These are phyloP conservation scores for Sycophila sp. DNA, from an alignment of 1,140 invertebrate genomes.

Conservation along the genomic window DNA sequence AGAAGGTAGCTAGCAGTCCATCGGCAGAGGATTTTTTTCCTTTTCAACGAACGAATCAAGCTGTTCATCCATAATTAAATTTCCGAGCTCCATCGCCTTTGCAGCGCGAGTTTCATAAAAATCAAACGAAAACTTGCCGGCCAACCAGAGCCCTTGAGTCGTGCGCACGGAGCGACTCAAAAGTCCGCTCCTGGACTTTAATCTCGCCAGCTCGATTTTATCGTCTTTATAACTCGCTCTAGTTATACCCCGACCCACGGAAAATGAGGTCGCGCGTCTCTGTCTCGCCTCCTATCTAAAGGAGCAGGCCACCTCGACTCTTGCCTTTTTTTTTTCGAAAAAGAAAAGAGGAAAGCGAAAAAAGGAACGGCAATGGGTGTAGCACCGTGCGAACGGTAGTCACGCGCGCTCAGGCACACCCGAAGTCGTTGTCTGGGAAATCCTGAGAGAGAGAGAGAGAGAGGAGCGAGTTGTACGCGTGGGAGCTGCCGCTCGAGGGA, in stretches of 20 bases:
- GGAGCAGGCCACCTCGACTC: too few species aligned
- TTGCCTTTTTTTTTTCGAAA: too few species aligned
- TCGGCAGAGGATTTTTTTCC: too few species aligned
- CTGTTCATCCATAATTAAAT: too few species aligned
- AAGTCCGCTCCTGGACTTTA: background rate
- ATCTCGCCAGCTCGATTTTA: conserved; percentile 5
- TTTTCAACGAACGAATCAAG: too few species aligned
- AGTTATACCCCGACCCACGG: background rate
- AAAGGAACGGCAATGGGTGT: background rate
- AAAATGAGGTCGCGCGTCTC: background rate
- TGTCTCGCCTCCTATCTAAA: background rate
- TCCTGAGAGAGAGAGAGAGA: background rate
- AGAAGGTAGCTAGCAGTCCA: too few species aligned
- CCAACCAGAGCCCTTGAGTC: too few species aligned
- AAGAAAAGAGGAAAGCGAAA: background rate
- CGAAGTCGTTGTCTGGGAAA: too few species aligned
- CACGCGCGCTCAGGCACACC: conserved; percentile 37
- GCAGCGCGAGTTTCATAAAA: too few species aligned
- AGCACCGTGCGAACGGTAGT: background rate
- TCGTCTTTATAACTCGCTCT: background rate
- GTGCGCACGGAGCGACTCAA: background rate
- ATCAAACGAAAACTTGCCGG: too few species aligned
- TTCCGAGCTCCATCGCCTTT: too few species aligned
- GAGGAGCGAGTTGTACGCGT: background rate
- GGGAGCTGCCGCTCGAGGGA: background rate